Conservation (phyloP, 2,888 invertebrate species). For the Apocheima hispidaria region DNA sequence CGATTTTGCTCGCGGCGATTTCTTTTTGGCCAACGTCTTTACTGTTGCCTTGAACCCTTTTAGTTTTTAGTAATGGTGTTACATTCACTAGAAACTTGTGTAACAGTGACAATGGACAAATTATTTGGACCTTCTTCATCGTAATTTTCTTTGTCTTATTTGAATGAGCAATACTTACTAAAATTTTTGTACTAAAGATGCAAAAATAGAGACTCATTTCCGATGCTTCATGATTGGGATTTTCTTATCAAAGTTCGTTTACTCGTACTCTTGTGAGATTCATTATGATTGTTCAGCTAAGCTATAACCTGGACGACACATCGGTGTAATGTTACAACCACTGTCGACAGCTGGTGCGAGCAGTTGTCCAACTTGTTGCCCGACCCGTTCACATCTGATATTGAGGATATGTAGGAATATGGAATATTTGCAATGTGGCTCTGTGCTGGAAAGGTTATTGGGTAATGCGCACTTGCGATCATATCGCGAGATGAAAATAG, state of each 20-base stretch:
- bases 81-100: constrained; percentile 9
- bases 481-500: background rate
- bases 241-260: too few relatives aligned
- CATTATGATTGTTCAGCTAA: background rate
- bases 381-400: constrained; percentile 22
- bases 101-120: background rate
- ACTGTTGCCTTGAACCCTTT: constrained; percentile 25
- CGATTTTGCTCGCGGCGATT: constrained; percentile 15
- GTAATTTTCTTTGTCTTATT: background rate
- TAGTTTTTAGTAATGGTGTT: constrained; percentile 3
- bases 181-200: too few relatives aligned
- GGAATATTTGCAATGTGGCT: constrained; percentile 24
- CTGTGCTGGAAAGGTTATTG: constrained; percentile 27
- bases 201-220: too few relatives aligned
- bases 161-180: too few relatives aligned
- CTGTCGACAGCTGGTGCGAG: constrained; percentile 21
- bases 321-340: constrained; percentile 21
- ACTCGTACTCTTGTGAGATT: too few relatives aligned
- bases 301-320: constrained; percentile 12
- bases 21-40: constrained; percentile 10
- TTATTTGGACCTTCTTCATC: background rate
- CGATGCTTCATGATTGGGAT: too few relatives aligned
- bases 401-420: constrained; percentile 18
- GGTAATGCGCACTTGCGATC: constrained; percentile 15
- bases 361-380: constrained; percentile 22